These are phyloP conservation scores for Semibalanus balanoides DNA, from an alignment of 1,140 invertebrate genomes.

Conservation along the genomic window DNA sequence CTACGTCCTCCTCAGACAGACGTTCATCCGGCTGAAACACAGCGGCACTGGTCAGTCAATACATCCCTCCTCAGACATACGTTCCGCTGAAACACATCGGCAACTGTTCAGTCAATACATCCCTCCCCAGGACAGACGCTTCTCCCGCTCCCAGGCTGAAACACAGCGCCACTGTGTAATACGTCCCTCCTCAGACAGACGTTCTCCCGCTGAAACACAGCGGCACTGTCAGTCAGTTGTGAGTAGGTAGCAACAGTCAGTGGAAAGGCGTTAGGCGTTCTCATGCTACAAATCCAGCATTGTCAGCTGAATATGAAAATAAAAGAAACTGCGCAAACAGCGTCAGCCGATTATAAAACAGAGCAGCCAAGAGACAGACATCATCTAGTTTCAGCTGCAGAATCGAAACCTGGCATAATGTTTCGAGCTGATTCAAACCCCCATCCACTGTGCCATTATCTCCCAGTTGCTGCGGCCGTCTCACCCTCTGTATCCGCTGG, in stretches of 20 bases:
- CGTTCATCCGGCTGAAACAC: neutral
- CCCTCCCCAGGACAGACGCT: no score
- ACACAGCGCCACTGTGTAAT: neutral
- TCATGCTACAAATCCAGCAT: no score
- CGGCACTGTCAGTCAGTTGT: neutral
- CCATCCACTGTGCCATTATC: no score
- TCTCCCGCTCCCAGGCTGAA: neutral
- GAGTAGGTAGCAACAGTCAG: no score
- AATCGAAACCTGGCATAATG: neutral
- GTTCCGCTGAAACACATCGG: no score
- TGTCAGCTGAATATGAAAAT: neutral
- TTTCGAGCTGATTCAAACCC: neutral
- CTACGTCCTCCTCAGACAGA: no score
- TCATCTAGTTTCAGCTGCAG: no score
- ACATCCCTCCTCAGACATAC: no score
- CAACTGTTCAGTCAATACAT: neutral
- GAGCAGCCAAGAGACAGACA: neutral
- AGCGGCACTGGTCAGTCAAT: no score
- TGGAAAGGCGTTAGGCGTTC: no score
- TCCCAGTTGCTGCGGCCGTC: neutral
- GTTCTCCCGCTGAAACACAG: neutral
- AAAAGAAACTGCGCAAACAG: neutral
- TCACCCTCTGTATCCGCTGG: neutral
- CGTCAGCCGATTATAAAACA: neutral
- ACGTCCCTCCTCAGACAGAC: neutral